Evolutionary conservation across 1,140 invertebrate genomes (phyloP).

Genomic region (Cyrtorhinus lividipennis): DNA sequence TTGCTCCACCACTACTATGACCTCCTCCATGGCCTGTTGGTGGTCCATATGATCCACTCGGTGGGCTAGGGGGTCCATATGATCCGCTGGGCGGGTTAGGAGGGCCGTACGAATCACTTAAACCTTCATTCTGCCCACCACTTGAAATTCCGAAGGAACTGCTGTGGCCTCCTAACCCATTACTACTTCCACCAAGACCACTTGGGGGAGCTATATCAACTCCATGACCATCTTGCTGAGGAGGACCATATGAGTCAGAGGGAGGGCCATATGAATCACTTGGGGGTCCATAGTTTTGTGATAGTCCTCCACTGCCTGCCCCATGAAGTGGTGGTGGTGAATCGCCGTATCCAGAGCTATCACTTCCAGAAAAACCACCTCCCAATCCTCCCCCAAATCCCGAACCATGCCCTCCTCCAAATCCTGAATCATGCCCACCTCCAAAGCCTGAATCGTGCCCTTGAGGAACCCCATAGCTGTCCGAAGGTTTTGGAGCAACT

Average conservation of each 20-base stretch:
- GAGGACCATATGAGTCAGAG: conserved; percentile 25
- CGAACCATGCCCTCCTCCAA: background rate
- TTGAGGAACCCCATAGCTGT: conserved; percentile 27
- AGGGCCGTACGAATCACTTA: conserved; percentile 19
- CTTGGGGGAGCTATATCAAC: conserved; percentile 7
- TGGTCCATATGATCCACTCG: conserved; percentile 16
- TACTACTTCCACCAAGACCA: background rate
- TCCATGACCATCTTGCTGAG: background rate
- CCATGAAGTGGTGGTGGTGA: conserved; percentile 26
- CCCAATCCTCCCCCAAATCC: background rate
- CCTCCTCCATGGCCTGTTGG: conserved; percentile 7
- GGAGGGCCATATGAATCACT: conserved; percentile 19
- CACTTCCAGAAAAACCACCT: conserved; percentile 15
- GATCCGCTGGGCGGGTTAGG: background rate
- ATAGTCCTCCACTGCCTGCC: conserved; percentile 22
- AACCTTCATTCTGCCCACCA: background rate
- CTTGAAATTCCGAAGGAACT: too few species aligned
- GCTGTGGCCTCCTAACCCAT: too few species aligned
- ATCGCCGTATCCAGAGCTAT: conserved; percentile 18
- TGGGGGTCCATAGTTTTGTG: conserved; percentile 17
- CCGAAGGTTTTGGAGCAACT: conserved; percentile 30
- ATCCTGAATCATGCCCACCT: background rate
- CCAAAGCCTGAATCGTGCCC: conserved; percentile 16
- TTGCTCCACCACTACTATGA: background rate
- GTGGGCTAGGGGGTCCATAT: background rate